These are phyloP conservation scores for Pteronotus mesoamericanus DNA, from an alignment of 2,797 vertebrate species.

Conservation along the genomic window DNA sequence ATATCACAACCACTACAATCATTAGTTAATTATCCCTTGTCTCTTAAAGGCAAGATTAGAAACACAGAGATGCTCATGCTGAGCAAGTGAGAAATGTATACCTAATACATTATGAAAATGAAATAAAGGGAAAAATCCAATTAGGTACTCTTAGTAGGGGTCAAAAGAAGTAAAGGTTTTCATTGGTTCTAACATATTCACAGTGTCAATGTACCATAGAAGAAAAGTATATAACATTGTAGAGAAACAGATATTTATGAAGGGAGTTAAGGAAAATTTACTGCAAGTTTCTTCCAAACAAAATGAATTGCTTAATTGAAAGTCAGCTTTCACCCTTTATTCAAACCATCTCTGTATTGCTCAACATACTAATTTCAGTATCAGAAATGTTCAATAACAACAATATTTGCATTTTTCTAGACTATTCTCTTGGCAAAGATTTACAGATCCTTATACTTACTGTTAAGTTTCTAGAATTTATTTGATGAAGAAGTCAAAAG, in stretches of 20 bases:
- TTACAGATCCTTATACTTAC: not conserved
- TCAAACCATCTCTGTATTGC: not conserved
- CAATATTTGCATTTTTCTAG: not conserved
- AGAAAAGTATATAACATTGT: not conserved
- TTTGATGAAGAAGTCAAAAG: conserved; percentile 27
- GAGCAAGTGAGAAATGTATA: not conserved
- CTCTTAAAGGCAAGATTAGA: conserved; percentile 33
- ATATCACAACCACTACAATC: not conserved
- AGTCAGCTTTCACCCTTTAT: not conserved
- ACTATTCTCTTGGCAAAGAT: not conserved
- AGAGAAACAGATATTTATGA: conserved; percentile 65
- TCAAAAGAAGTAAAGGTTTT: not conserved
- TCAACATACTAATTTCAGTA: not conserved
- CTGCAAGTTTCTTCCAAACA: conserved; percentile 42
- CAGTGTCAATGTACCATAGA: not conserved
- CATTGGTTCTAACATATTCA: not conserved
- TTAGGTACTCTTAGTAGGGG: not conserved
- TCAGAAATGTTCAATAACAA: not conserved
- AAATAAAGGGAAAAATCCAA: conserved; percentile 47
- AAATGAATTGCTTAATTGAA: conserved; percentile 58
- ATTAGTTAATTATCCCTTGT: conserved; percentile 36
- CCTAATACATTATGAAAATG: conserved; percentile 1
- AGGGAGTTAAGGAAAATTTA: conserved; percentile 60
- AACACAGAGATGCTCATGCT: not conserved
- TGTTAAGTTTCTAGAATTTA: conserved; percentile 6